Evolutionary conservation across 2,888 invertebrate species (phyloP), one percentile per base, ranked within the genome.

Genomic region (Keiferia lycopersicella): DNA sequence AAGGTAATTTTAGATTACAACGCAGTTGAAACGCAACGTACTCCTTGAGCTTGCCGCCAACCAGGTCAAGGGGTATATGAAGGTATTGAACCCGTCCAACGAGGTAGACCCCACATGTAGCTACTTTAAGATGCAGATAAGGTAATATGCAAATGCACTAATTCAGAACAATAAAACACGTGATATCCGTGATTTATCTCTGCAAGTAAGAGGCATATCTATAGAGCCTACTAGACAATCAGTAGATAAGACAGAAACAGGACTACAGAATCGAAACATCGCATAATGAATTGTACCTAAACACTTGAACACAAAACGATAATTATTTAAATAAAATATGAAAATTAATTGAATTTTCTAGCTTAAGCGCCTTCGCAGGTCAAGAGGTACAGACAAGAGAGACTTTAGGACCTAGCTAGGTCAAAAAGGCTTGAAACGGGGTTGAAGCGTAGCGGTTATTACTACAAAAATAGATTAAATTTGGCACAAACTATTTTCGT

Each of bases 11-110:
- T 22, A 26, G 26, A 53, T 22, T 22, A 22, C 20, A 53, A 53
- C 51, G 22, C 22, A 12, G 51, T 11, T 2, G 1, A 22, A 22
- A 7, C 51, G 51, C 51, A 20, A 10, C 26, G 26, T 48, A 20
- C 50, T 61, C 61, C 61, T 61, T 51, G 61, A 61, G 38, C 10
- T 34, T 16, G 38, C 61, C 38, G 61, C 41, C 53, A 67, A 64
- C 22, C 63, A 64, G 68, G 68, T 68, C 68, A 69, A 68, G 69
- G 69, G 68, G 67, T 66, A 45, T 65, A 66, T 41, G 64, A 68
- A 68, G 68, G 61, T 61, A 66, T n/a, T 50, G n/a, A 50, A 63
- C 53, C 30, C 22, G 50, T 63, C 48, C 53, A 26, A 51, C n/a
- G 16, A 61, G 45, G 45, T 45, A 16, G n/a, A 34, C 45, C n/a